phyloP scores from a whole-genome alignment of 2,797 vertebrate species.

The Rhyacichthys aspro region DNA sequence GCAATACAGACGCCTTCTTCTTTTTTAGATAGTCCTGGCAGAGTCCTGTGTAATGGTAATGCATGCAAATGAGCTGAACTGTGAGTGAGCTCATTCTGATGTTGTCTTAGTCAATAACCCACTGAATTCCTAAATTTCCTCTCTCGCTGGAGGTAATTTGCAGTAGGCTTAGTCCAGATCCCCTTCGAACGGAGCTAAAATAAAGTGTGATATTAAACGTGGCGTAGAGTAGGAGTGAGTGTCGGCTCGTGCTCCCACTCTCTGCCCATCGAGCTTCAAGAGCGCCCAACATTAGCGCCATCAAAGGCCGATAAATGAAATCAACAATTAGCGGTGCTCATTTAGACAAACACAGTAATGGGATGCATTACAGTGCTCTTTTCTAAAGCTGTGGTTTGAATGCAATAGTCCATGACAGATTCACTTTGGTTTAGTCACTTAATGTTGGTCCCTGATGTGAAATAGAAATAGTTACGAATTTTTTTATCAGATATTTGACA shows the following conservation, averaged over 20 bases:
- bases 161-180: conserved; percentile 1
- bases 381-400: no score
- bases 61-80: conserved; percentile 10
- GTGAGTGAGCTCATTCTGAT: not conserved
- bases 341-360: conserved; percentile 31
- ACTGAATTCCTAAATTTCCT: conserved; percentile 4
- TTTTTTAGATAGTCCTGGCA: not conserved
- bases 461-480: no score
- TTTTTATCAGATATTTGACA: no score
- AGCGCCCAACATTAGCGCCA: conserved; percentile 54
- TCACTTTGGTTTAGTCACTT: no score
- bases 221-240: conserved; percentile 33
- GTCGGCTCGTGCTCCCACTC: conserved; percentile 50
- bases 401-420: no score
- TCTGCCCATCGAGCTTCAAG: conserved; percentile 44
- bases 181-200: conserved; percentile 11
- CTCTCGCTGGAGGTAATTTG: conserved; percentile 1
- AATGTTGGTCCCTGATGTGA: no score
- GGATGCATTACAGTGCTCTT: not conserved
- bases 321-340: conserved; percentile 46
- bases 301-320: conserved; percentile 51
- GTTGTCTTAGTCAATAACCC: conserved; percentile 1
- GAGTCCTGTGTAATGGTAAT: not conserved
- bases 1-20: no score
- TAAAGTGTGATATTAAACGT: conserved; percentile 21